Percentiles rank a stretch among this genome's conserved stretches.
These are phyloP conservation scores for Campylomormyrus numenius DNA, from an alignment of 2,113 vertebrate genomes.

Conservation along the genomic window DNA sequence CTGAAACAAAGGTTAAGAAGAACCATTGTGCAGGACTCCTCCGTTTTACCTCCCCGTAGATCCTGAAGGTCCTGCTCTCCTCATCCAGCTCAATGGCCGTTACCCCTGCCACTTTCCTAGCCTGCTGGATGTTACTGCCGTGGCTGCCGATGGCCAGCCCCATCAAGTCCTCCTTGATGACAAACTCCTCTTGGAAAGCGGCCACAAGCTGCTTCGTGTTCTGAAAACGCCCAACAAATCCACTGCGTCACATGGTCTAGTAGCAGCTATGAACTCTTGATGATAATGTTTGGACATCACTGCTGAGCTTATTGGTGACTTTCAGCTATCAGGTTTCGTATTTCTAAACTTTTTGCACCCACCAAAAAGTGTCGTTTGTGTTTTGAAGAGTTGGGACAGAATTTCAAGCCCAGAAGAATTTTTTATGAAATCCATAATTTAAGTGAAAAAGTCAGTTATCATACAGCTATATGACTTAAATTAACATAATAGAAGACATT, in stretches of 20 bases:
- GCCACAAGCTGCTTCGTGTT: constrained; percentile 79
- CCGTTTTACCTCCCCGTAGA: constrained; percentile 75
- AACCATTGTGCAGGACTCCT: background rate
- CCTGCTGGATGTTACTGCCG: constrained; percentile 85
- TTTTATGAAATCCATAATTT: background rate
- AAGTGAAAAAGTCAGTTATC: background rate
- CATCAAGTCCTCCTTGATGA: constrained; percentile 76
- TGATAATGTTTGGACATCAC: background rate
- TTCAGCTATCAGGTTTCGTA: background rate
- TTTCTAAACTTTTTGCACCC: background rate
- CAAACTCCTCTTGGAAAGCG: constrained; percentile 82
- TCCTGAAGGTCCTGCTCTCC: constrained; percentile 77
- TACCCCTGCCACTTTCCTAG: constrained; percentile 75
- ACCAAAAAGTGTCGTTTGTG: background rate
- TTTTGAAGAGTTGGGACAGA: background rate
- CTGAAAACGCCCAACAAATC: constrained; percentile 41
- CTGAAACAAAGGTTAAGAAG: background rate
- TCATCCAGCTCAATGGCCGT: constrained; percentile 82
- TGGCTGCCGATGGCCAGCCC: constrained; percentile 84
- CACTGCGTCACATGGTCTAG: background rate
- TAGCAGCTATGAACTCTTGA: background rate
- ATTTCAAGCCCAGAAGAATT: background rate
- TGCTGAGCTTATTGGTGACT: background rate
- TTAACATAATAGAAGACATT: background rate
- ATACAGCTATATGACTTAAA: background rate